Evolutionary conservation across 2,888 invertebrate genomes (phyloP), one percentile per base, ranked within the genome.

Genomic region (Stictocephala bisonia): DNA sequence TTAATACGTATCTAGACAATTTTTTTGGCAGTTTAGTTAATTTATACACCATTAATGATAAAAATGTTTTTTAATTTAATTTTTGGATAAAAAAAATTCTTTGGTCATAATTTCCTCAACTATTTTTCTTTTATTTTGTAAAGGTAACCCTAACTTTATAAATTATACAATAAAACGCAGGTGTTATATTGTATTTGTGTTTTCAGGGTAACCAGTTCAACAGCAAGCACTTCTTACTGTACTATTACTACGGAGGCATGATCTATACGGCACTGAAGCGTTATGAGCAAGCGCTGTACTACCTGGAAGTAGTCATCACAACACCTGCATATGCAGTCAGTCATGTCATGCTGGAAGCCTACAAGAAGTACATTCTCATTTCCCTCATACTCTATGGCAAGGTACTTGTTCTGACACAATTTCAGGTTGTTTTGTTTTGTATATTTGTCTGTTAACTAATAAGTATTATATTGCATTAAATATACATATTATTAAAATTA

Each of bases 211-310:
- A 91, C 77, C 88, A 91, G 82, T 93, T 92, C 85, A 95, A 95
- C 83, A 90, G 94, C 0, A 95, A 94, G 85, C 93, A 95, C 84
- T 97, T 97, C 83, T 87, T 99, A 67, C 87, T 96, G 0, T 98
- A 96, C 84, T 98, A 95, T 83, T 98, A 98, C 84, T 99, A 99
- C 83, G 97, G 97, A 73, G 98, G 98, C 67, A 96, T 98, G 95
- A 95, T 98, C 79, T 98, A 97, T 84, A 91, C 96, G 71, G 94
- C 95, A 11, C 85, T 97, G 80, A 96, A 97, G 84, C 95, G 96
- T 82, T 95, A 94, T 83, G 95, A 96, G 79, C 88, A 96, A 82
- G 96, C 97, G 7, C 86, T 97, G 75, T 97, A 96, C 85, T 97
- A 96, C 85, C 96, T 95, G 84, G 97, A 98, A 90, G 95, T 97